These are phyloP conservation scores for Mimachlamys varia DNA, from an alignment of 2,888 invertebrate species.

Conservation along the genomic window DNA sequence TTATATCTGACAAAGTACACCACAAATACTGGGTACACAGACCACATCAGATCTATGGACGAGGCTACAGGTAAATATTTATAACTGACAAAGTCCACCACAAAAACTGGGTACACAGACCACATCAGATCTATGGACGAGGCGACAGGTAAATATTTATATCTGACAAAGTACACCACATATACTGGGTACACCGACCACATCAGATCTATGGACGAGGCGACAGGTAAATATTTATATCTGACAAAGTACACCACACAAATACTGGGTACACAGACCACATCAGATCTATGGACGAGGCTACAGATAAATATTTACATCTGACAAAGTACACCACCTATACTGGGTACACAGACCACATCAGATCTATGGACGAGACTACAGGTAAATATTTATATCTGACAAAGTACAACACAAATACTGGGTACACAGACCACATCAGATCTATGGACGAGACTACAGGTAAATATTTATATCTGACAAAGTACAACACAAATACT, in stretches of 20 bases:
- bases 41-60: slow-evolving; percentile 66
- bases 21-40: slow-evolving; percentile 58
- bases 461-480: slow-evolving; percentile 65
- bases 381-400: too few relatives aligned
- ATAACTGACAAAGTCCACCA: slow-evolving; percentile 61
- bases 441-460: too few relatives aligned
- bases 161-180: slow-evolving; percentile 60
- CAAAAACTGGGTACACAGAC: not conserved
- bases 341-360: slow-evolving; percentile 61
- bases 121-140: slow-evolving; percentile 67
- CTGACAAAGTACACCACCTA: too few relatives aligned
- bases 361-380: slow-evolving; percentile 69
- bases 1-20: slow-evolving; percentile 61
- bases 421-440: too few relatives aligned
- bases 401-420: too few relatives aligned
- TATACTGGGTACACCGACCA: slow-evolving; percentile 61
- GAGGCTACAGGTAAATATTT: slow-evolving; percentile 73
- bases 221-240: too few relatives aligned
- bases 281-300: too few relatives aligned
- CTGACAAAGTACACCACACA: too few relatives aligned
- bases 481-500: slow-evolving; percentile 53
- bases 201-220: slow-evolving; percentile 67
- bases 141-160: slow-evolving; percentile 71
- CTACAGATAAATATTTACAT: too few relatives aligned
- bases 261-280: too few relatives aligned